phyloP scores from a whole-genome alignment of 2,797 vertebrate species.

The Rhabdophis nuchalis region DNA sequence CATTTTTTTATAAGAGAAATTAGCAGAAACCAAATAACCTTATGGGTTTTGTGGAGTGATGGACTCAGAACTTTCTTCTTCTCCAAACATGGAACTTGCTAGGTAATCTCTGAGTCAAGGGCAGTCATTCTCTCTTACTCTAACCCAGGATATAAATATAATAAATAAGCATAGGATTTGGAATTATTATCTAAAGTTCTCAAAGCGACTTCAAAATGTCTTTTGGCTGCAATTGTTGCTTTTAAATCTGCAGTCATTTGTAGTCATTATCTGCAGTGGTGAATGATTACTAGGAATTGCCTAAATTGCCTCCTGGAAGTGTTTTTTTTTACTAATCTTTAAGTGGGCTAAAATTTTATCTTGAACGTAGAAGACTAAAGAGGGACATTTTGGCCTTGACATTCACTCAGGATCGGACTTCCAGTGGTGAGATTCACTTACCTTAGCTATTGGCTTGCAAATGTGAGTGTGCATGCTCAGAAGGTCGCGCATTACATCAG shows the following conservation, averaged over 20 bases:
- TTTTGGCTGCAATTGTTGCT: background rate
- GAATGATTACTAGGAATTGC: background rate
- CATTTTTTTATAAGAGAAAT: background rate
- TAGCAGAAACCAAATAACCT: background rate
- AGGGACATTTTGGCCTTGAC: background rate
- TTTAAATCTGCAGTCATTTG: background rate
- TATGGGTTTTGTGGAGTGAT: background rate
- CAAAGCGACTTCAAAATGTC: background rate
- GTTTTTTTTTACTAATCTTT: background rate
- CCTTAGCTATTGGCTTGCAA: no score
- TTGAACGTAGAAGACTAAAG: background rate
- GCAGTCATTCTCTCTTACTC: background rate
- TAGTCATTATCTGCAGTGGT: background rate
- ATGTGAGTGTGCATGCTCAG: no score
- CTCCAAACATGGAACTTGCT: background rate
- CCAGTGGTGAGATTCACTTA: background rate
- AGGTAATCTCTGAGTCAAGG: background rate
- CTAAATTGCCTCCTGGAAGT: background rate
- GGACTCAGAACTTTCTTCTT: background rate
- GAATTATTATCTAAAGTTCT: background rate
- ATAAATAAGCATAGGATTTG: background rate
- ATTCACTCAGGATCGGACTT: background rate
- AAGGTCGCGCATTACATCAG: no score
- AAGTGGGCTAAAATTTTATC: background rate
- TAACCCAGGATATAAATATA: background rate